These are phyloP conservation scores for Aplysia californica DNA, from an alignment of 1,140 invertebrate species.

Conservation along the genomic window DNA sequence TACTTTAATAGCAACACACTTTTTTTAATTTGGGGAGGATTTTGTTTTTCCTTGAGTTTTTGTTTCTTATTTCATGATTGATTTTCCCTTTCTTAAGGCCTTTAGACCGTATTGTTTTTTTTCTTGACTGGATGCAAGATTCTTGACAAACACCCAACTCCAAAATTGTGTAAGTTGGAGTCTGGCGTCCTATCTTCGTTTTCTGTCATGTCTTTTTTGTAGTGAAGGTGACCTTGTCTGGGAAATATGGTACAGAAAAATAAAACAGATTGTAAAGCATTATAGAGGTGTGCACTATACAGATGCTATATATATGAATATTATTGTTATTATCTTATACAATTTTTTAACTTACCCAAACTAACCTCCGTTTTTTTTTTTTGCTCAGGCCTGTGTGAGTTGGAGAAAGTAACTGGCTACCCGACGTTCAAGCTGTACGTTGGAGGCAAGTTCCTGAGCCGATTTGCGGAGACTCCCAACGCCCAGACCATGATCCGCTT, in stretches of 20 bases:
- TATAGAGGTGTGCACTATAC: no score
- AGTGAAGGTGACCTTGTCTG: no score
- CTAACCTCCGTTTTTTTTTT: no score
- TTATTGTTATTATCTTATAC: no score
- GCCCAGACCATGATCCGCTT: background rate
- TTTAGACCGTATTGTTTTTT: background rate
- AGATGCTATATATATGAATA: no score
- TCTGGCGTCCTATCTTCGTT: background rate
- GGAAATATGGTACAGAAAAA: no score
- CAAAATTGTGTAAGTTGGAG: background rate
- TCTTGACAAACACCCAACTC: background rate
- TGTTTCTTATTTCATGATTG: background rate
- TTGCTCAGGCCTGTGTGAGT: background rate
- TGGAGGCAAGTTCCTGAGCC: constrained; percentile 1
- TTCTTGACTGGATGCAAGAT: background rate
- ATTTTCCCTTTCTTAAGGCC: background rate
- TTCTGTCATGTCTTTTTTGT: background rate
- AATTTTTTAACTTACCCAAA: no score
- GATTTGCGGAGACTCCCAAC: background rate
- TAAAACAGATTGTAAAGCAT: no score
- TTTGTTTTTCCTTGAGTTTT: background rate
- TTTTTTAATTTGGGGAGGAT: background rate
- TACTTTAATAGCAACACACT: background rate
- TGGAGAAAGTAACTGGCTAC: background rate
- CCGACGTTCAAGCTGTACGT: constrained; percentile 19